Percentiles rank a stretch among this genome's conserved stretches.
Evolutionary conservation across 2,888 invertebrate genomes (phyloP).

Genomic region (Vandiemenella viatica): DNA sequence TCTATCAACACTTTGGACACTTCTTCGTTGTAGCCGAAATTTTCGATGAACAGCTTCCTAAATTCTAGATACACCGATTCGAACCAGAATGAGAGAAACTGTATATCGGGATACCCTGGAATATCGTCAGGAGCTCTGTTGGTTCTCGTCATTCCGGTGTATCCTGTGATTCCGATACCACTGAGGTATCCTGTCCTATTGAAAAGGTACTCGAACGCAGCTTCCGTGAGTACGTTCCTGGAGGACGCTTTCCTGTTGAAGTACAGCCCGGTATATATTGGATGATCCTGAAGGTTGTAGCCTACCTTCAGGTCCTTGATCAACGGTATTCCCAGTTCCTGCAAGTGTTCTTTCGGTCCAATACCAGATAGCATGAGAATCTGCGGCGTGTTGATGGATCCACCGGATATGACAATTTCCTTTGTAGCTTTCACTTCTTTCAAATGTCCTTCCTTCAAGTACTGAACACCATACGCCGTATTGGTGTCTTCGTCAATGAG

Average conservation of each 20-base stretch:
- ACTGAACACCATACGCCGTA: constrained; percentile 29
- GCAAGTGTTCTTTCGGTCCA: constrained; percentile 6
- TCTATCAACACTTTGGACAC: constrained; percentile 8
- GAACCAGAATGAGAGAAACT: constrained; percentile 27
- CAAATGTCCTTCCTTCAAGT: constrained; percentile 22
- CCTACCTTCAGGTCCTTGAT: constrained; percentile 6
- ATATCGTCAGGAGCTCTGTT: not conserved
- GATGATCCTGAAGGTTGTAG: constrained; percentile 3
- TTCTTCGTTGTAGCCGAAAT: constrained; percentile 23
- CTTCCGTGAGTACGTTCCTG: not conserved
- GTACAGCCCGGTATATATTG: not conserved
- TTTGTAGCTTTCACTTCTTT: constrained; percentile 1
- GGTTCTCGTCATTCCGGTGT: not conserved
- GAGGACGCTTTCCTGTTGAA: not conserved
- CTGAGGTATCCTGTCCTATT: constrained; percentile 1
- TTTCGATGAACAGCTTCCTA: not conserved
- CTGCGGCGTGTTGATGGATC: constrained; percentile 6
- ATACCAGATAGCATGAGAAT: constrained; percentile 9
- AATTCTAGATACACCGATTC: too few species aligned
- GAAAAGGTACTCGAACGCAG: constrained; percentile 2
- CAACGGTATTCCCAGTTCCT: constrained; percentile 1
- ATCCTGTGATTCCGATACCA: not conserved
- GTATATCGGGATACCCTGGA: constrained; percentile 34
- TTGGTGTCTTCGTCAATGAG: constrained; percentile 33
- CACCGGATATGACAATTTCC: constrained; percentile 8